Conservation (phyloP, 2,888 invertebrate genomes). For the Epinotia bilunana region DNA sequence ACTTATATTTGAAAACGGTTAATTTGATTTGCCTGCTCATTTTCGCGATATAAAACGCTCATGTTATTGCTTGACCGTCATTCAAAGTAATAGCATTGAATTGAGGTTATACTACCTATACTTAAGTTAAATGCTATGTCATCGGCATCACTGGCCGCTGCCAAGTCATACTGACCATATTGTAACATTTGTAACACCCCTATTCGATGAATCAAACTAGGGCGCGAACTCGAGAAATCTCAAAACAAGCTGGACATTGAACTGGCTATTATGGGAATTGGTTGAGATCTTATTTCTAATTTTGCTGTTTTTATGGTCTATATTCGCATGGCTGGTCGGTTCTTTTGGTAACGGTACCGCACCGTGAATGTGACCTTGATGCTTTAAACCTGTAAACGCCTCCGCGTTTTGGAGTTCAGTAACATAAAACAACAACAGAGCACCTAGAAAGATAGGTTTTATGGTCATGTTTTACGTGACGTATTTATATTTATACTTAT, state of each 20-base stretch:
- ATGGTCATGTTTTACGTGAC: no score
- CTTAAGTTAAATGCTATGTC: not conserved
- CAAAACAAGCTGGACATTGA: not conserved
- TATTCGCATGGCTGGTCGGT: not conserved
- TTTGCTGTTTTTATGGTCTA: not conserved
- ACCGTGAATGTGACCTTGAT: slow-evolving; percentile 39
- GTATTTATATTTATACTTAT: no score
- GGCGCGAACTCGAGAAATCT: slow-evolving; percentile 15
- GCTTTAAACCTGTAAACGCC: slow-evolving; percentile 29
- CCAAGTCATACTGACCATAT: slow-evolving; percentile 6
- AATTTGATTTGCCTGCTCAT: no score
- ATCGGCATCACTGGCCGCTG: slow-evolving; percentile 10
- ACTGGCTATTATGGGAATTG: not conserved
- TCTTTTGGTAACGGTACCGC: slow-evolving; percentile 25
- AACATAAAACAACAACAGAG: not conserved
- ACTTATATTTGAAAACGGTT: no score
- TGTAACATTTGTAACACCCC: slow-evolving; percentile 2
- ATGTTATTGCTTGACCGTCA: not conserved
- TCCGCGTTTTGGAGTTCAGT: slow-evolving; percentile 21
- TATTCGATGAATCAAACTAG: slow-evolving; percentile 10
- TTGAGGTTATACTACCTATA: not conserved
- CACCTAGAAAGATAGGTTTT: no score
- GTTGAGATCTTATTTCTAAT: not conserved
- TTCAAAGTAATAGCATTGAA: not conserved
- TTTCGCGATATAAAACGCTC: no score